Conservation (phyloP, 2,797 vertebrate genomes). For the Neoniphon sammara region DNA sequence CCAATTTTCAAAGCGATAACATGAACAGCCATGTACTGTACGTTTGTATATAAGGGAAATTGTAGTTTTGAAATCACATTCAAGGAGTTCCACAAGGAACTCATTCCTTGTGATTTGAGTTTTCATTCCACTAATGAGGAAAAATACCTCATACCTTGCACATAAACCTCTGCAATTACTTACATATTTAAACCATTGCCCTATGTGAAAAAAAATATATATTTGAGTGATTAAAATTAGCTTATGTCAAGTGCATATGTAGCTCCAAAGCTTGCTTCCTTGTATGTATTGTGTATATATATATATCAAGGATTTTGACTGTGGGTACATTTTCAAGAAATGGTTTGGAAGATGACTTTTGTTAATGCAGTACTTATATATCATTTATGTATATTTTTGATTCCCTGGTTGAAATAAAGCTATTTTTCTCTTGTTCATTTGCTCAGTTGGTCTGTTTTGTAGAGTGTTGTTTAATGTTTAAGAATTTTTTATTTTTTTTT, state of each 20-base stretch:
- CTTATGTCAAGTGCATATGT: background rate
- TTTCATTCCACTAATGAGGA: background rate
- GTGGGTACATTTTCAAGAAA: conserved; percentile 2
- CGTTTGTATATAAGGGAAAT: background rate
- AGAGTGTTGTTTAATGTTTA: background rate
- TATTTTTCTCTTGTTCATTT: conserved; percentile 55
- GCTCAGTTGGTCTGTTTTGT: background rate
- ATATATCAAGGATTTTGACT: conserved; percentile 16
- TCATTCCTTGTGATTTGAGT: background rate
- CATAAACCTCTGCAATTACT: background rate
- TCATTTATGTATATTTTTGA: conserved; percentile 58
- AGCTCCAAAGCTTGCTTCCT: conserved; percentile 2
- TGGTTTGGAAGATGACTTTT: conserved; percentile 21
- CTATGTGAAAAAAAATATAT: background rate
- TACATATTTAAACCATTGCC: background rate
- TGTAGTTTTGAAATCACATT: background rate
- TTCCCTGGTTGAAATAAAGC: conserved; percentile 56
- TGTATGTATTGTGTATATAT: background rate
- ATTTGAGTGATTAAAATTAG: background rate
- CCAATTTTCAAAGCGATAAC: background rate
- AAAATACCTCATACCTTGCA: background rate
- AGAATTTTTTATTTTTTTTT: too few relatives aligned
- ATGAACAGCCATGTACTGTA: background rate
- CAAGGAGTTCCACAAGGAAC: too few relatives aligned
- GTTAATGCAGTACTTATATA: conserved; percentile 1